These are phyloP conservation scores for Synergus japonicus DNA, from an alignment of 2,888 invertebrate species.

Conservation along the genomic window DNA sequence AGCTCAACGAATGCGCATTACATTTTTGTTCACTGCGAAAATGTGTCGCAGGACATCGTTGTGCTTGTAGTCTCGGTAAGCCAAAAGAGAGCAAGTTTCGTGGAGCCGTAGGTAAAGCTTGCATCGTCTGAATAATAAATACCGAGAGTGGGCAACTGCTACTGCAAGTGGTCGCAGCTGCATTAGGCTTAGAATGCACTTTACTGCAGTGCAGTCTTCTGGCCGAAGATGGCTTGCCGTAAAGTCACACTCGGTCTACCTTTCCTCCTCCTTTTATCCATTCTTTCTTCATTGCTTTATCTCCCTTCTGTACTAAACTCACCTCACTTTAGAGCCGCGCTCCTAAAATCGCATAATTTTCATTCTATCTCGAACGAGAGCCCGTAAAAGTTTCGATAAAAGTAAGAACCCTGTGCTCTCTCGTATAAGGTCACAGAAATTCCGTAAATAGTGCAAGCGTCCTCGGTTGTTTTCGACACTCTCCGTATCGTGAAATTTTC, in stretches of 20 bases:
- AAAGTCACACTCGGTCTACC: constrained; percentile 44
- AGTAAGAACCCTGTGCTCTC: neutral
- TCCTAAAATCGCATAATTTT: constrained; percentile 41
- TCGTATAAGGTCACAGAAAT: constrained; percentile 16
- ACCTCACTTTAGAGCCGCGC: constrained; percentile 38
- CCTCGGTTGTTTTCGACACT: constrained; percentile 14
- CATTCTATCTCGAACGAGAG: constrained; percentile 27
- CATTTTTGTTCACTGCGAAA: constrained; percentile 47
- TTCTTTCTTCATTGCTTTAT: constrained; percentile 41
- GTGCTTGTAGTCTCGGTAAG: constrained; percentile 48
- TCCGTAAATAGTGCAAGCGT: neutral
- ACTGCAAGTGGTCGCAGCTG: constrained; percentile 63
- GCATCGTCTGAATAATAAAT: constrained; percentile 59
- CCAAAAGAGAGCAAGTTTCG: constrained; percentile 46
- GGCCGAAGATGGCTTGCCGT: constrained; percentile 53
- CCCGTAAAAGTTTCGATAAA: constrained; percentile 44
- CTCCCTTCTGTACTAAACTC: constrained; percentile 44
- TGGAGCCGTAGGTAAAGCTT: constrained; percentile 48
- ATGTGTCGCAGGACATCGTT: constrained; percentile 50
- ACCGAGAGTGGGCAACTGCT: constrained; percentile 50
- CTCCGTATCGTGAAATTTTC: neutral
- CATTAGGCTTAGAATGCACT: constrained; percentile 68
- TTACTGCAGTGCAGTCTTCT: constrained; percentile 66
- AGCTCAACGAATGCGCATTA: constrained; percentile 37
- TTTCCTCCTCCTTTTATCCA: constrained; percentile 19